Evolutionary conservation across 2,888 invertebrate species (phyloP).

Genomic region (Ditylenchus weischeri): DNA sequence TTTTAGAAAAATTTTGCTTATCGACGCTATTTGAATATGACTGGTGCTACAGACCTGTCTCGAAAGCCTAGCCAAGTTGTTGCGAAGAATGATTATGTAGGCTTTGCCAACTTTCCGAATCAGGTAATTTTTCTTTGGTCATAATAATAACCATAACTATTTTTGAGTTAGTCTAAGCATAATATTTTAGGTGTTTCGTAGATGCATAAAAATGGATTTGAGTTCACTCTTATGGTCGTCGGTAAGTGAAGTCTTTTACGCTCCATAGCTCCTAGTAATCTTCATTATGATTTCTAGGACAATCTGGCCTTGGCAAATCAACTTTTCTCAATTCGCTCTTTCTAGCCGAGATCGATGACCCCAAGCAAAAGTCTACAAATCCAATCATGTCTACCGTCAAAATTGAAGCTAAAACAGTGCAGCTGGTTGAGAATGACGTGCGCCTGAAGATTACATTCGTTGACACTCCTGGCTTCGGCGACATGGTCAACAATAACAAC

Average conservation of each 20-base stretch:
- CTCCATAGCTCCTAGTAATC: no score
- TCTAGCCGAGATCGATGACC: slow-evolving; percentile 87
- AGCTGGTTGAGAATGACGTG: slow-evolving; percentile 94
- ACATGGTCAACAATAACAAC: slow-evolving; percentile 96
- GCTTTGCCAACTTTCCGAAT: slow-evolving; percentile 90
- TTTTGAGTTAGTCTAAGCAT: slow-evolving; percentile 64
- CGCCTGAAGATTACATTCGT: slow-evolving; percentile 92
- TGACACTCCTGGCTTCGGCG: slow-evolving; percentile 88
- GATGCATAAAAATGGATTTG: slow-evolving; percentile 94
- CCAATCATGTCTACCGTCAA: slow-evolving; percentile 29
- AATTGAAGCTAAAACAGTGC: slow-evolving; percentile 87
- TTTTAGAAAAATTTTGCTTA: no score
- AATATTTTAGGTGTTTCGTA: slow-evolving; percentile 76
- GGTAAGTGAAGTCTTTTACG: slow-evolving; percentile 64
- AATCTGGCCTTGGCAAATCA: slow-evolving; percentile 94
- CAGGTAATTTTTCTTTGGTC: slow-evolving; percentile 67
- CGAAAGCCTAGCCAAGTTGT: slow-evolving; percentile 12
- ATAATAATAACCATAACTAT: background rate
- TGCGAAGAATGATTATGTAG: slow-evolving; percentile 63
- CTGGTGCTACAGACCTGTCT: background rate
- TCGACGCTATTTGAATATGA: background rate
- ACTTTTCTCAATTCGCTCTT: slow-evolving; percentile 98
- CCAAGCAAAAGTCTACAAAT: slow-evolving; percentile 13
- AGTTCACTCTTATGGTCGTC: slow-evolving; percentile 92
- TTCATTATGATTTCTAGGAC: slow-evolving; percentile 66